A percentile compares a stretch with the other conserved stretches of the same genome.
These are phyloP conservation scores for Leguminivora glycinivorella DNA, from an alignment of 1,140 invertebrate genomes.

Conservation along the genomic window DNA sequence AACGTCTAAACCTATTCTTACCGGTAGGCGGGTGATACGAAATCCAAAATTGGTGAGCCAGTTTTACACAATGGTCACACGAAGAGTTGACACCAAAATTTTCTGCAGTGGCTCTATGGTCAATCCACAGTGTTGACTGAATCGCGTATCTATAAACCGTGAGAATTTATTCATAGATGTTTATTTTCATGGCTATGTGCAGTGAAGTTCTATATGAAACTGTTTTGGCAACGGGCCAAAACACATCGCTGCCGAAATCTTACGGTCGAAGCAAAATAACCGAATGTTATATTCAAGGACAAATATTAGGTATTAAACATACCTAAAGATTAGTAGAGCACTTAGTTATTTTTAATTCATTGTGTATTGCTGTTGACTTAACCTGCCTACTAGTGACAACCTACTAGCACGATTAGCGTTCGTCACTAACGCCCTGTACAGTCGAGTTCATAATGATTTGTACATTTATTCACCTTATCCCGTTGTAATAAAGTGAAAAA, in stretches of 20 bases:
- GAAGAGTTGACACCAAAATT: background rate
- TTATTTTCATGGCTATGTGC: conserved; percentile 64
- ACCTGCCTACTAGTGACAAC: background rate
- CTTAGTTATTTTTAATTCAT: no score
- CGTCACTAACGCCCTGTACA: no score
- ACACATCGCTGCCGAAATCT: conserved; percentile 16
- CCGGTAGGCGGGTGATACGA: conserved; percentile 82
- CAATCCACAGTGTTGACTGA: conserved; percentile 45
- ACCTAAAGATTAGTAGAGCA: no score
- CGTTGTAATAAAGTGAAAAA: no score
- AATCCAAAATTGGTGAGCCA: conserved; percentile 87
- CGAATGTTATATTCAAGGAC: background rate
- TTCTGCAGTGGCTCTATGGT: conserved; percentile 6
- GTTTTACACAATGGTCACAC: conserved; percentile 54
- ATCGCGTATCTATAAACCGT: conserved; percentile 47
- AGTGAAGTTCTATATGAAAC: conserved; percentile 47
- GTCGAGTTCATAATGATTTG: no score
- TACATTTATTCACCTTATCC: no score
- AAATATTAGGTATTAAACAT: background rate
- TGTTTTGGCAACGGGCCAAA: conserved; percentile 53
- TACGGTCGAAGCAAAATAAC: background rate
- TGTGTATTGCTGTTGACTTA: no score
- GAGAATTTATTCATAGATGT: conserved; percentile 71
- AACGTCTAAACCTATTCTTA: conserved; percentile 33
- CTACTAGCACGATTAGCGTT: background rate